Evolutionary conservation across 1,140 invertebrate genomes (phyloP), one percentile per base, ranked within the genome.

Genomic region (Mya arenaria): DNA sequence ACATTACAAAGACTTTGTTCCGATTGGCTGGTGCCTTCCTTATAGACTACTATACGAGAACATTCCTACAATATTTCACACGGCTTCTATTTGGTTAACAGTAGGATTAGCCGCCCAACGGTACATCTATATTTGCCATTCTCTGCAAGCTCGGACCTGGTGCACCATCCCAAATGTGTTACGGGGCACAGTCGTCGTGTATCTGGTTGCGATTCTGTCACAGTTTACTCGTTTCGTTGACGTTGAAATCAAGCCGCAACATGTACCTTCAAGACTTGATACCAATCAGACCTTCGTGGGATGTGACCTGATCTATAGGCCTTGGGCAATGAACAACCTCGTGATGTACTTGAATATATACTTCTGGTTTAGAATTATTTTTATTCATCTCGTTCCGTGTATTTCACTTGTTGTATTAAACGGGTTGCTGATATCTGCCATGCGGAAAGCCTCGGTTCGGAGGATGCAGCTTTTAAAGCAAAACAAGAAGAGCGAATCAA

Each of bases 51-150:
- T 90, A 13, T 73, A 60, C 17, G 88, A 90, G 62, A 80, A 87
- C 32, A 87, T 98, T 82, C 97, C 97, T 1, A 96, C 96, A 28
- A 95, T 97, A 89, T 98, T 97, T 91, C 97, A 98, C 93, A 98
- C 97, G 0, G 96, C 97, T 0, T 97, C 97, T 79, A 97, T 98
- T 58, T 98, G 97, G 92, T 82, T 98, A 79, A 98, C 97, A 0
- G 92, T 98, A 74, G 96, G 96, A 0, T 93, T 98, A 37, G 97
- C 97, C 3, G 95, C 97, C 0, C 97, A 98, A 93, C 62, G 92
- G 69, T 98, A 98, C 92, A 97, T 98, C 81, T 98, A 97, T 92
- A 96, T 98, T 0, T 98, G 97, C 88, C 97, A 98, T 91, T 96
- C 97, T 3, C 95, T 96, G 0, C 94, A 96, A 77, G 97, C 97